Evolutionary conservation across 2,888 invertebrate species (phyloP), one percentile per base, ranked within the genome.

Genomic region (Phyllotreta cruciferae): DNA sequence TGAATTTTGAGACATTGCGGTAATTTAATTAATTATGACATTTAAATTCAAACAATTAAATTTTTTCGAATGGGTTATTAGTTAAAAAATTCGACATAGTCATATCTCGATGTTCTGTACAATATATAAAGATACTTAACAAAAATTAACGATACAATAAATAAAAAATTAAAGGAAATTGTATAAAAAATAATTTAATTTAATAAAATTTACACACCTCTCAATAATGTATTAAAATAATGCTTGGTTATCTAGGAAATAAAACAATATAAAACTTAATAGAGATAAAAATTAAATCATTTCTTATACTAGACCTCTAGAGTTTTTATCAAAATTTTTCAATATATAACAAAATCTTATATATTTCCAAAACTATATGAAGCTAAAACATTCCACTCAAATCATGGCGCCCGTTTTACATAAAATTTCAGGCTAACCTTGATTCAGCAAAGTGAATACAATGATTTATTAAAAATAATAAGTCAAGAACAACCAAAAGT

Each of bases 41-140:
- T 36, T 62, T 41, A 52, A 49, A 56, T 64, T 52, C 36, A 56
- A 52, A 56, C 44, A 64, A 56, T 39, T 38, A 56, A 62, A 62
- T 56, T 42, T 14, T 38, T 62, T 11, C 24, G 52, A 44, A 37
- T 56, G 55, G 64, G 61, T 66, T 34, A 50, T 56, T 60, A 49
- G 64, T 67, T 71, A 70, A 70, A 74, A 74, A 74, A 68, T 71
- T 72, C 71, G 70, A 66, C 66, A 60, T 63, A 67, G 67, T 67
- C 66, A 70, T 66, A 70, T 68, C 72, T 74, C 72, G 72, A 74
- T 73, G 73, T 73, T 73, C 70, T 73, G 73, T 73, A 73, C 71
- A 73, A 58, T 62, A 45, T 55, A 62, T 60, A 63, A 49, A 50
- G 53, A 56, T 56, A 54, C 11, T 52, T 9, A 42, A 24, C 50